A percentile compares a stretch with the other conserved stretches of the same genome.
phyloP scores from a whole-genome alignment of 2,113 vertebrate genomes.

The Caretta caretta region DNA sequence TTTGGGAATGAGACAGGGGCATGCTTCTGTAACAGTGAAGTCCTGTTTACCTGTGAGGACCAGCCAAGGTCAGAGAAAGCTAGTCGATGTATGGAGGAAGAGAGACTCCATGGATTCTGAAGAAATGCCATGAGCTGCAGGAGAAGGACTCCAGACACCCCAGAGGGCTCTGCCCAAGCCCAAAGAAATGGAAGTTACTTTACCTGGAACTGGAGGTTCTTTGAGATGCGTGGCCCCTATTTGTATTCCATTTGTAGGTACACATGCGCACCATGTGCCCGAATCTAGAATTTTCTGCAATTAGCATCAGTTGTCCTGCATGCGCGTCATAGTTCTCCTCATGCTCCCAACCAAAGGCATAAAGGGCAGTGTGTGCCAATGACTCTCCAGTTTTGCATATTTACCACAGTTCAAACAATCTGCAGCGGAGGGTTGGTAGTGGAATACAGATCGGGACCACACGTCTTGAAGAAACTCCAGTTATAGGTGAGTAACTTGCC shows the following conservation, averaged over 20 bases:
- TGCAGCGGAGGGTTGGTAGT: too few species aligned
- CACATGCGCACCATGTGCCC: background rate
- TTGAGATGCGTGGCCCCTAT: background rate
- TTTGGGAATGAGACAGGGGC: background rate
- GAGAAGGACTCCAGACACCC: background rate
- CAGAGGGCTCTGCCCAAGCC: background rate
- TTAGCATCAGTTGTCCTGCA: background rate
- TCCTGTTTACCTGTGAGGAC: background rate
- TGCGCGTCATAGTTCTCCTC: background rate
- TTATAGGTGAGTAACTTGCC: too few species aligned
- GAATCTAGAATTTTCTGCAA: background rate
- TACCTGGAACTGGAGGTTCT: background rate
- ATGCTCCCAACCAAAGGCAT: background rate
- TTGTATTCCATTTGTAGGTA: background rate
- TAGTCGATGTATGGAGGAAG: background rate
- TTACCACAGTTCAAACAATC: too few species aligned
- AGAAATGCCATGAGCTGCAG: background rate
- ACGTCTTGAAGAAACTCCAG: too few species aligned
- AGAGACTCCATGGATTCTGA: background rate
- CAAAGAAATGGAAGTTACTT: background rate
- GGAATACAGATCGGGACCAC: too few species aligned
- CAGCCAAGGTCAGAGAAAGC: background rate
- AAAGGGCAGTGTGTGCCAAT: background rate
- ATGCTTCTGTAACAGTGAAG: background rate
- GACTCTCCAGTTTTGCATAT: background rate